Evolutionary conservation across 2,113 vertebrate species (phyloP), one percentile per base, ranked within the genome.

Genomic region (Podarcis cretensis): DNA sequence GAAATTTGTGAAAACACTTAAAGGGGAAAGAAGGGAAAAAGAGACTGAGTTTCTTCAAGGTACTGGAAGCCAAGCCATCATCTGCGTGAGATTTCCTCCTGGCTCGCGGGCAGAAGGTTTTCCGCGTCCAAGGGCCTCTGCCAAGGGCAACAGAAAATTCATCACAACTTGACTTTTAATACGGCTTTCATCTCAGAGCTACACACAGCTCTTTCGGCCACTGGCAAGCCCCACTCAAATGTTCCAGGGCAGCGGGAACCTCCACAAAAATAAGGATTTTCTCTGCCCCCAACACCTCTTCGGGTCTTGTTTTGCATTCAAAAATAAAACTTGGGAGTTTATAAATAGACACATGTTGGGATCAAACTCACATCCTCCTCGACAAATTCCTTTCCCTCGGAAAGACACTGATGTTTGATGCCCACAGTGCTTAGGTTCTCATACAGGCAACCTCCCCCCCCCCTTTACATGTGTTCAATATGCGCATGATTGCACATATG

Each of bases 111-210:
- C 30, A 86, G 90, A 85, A 87, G 77, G 4, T 2, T 88, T 37
- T 86, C n/a, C 90, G 13, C 65, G 1, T 2, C 85, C 86, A 76
- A 83, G 77, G 27, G 23, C 6, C 74, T 74, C 43, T 37, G 94
- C 95, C 95, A 95, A 94, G 0, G 89, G 91, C 94, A 96, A 95
- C 95, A 93, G 89, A 85, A 92, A 92, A 89, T 90, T 85, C 83
- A 86, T 90, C 91, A 91, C 35, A 69, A 79, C 76, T 93, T 0
- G 3, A 7, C 74, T 93, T 30, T 78, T 81, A 21, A 89, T 89
- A 32, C 76, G 77, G 88, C 59, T 92, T 93, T 91, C 89, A 89
- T 85, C 87, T 75, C 20, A 78, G 74, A 89, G 69, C 54, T 76
- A 65, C 89, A 76, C 18, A 75, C 87, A 59, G 32, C 37, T 86